Percentiles rank a stretch among this genome's conserved stretches.
phyloP scores from a whole-genome alignment of 2,888 invertebrate species.

The Lithophane ornitopus region DNA sequence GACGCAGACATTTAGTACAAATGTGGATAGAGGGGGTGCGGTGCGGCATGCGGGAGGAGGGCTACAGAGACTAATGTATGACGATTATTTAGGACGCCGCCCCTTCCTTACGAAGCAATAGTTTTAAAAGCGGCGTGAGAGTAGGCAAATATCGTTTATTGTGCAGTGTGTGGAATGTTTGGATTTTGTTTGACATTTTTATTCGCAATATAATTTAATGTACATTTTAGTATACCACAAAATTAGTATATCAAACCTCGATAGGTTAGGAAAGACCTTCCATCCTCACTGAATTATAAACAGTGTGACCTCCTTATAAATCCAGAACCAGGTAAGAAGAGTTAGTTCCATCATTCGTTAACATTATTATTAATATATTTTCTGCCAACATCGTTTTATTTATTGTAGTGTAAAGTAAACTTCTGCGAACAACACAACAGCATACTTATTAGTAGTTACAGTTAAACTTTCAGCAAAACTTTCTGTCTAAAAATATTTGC shows the following conservation, averaged over 20 bases:
- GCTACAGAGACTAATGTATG: conserved; percentile 59
- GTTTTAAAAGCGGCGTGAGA: conserved; percentile 56
- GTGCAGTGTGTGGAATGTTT: conserved; percentile 5
- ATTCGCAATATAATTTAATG: background rate
- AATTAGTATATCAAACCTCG: background rate
- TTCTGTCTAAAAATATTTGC: conserved; percentile 29
- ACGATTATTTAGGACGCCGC: conserved; percentile 64
- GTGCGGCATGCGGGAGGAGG: background rate
- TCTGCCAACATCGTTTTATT: background rate
- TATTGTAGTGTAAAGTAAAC: conserved; percentile 26
- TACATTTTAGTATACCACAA: too few species aligned
- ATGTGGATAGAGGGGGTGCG: conserved; percentile 42
- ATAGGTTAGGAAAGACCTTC: background rate
- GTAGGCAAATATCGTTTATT: conserved; percentile 21
- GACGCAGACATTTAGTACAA: conserved; percentile 54
- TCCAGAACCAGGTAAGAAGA: background rate
- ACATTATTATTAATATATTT: background rate
- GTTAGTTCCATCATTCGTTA: background rate
- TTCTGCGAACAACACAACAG: background rate
- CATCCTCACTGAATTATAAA: background rate
- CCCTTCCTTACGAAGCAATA: conserved; percentile 52
- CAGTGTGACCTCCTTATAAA: background rate
- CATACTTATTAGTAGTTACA: conserved; percentile 39
- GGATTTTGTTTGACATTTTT: background rate
- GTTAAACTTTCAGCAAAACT: conserved; percentile 40